Base-by-base conservation (phyloP, 2,797 vertebrate genomes). In the Gymnoscopelus braueri region DNA sequence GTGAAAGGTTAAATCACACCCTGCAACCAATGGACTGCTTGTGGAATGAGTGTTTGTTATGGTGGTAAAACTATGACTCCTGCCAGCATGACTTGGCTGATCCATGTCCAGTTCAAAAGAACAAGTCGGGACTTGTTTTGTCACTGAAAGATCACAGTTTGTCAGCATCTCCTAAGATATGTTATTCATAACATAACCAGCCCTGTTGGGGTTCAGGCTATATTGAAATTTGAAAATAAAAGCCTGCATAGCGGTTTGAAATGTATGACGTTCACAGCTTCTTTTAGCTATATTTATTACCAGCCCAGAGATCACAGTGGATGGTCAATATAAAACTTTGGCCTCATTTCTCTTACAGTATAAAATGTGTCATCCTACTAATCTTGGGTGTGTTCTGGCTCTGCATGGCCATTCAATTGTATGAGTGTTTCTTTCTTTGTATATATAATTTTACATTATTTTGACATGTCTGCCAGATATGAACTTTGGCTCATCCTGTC, bases 121-220 rank as follows among this genome's bases (percentile, higher is more conserved):
- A 86, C 84, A 88, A 77, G 86, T 68, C 87, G 26, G 63, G 77
- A 69, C 84, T 73, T 88, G 91, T 90, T 85, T 77, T 72, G 57
- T 69, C 68, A 70, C 53, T 81, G 77, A 67, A 76, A 65, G 9
- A 44, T 57, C 54, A 69, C 32, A 5, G 65, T 74, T 79, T 74
- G 58, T 80, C 48, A 8, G 19, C 73, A 72, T 82, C 67, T 71
- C 66, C 61, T 32, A 74, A 74, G 14, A 67, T 69, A 29, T 44
- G 39, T 26, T 32, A 63, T 23, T 71, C 29, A 52, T 77, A 83
- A 58, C 24, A n/a, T 66, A 26, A 47, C 29, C 69, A 15, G 19
- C 24, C 19, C 26, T 23, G 49, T 26, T 47, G 26, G 59, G 53
- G 35, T 53, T 48, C 59, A 59, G 29, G 63, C 12, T 79, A 57